These are phyloP conservation scores for Cyprinodon variegatus DNA, from an alignment of 2,113 vertebrate genomes.

Conservation along the genomic window DNA sequence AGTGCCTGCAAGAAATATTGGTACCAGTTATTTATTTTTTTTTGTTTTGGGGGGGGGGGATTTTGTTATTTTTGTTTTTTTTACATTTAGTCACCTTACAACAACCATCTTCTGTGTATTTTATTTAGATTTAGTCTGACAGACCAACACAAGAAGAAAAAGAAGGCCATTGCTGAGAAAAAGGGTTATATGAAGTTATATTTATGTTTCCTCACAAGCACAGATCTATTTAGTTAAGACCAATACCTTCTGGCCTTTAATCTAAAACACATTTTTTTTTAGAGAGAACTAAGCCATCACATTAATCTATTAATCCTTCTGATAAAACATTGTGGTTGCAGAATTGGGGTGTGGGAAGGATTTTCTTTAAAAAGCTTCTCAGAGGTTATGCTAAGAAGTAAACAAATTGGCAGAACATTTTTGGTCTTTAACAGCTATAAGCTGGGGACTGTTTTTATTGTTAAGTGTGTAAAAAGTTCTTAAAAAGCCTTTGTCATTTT, in stretches of 20 bases:
- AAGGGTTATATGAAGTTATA: neutral
- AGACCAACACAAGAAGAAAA: neutral
- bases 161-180: neutral
- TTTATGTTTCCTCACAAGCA: too few species aligned
- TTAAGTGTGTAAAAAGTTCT: neutral
- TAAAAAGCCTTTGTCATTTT: neutral
- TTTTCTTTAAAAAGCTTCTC: neutral
- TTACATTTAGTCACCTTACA: neutral
- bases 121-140: slow-evolving; percentile 15
- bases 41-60: too few species aligned
- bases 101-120: slow-evolving; percentile 8
- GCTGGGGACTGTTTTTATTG: neutral
- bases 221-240: too few species aligned
- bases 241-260: too few species aligned
- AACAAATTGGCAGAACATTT: neutral
- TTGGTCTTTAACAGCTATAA: neutral
- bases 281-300: too few species aligned
- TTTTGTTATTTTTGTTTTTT: neutral
- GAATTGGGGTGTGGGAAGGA: neutral
- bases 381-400: neutral
- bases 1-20: neutral
- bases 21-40: neutral
- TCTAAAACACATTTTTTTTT: too few species aligned
- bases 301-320: too few species aligned
- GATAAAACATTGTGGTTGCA: neutral